Base-by-base conservation (phyloP, 2,797 vertebrate genomes). In the Hephaestus fuliginosus region DNA sequence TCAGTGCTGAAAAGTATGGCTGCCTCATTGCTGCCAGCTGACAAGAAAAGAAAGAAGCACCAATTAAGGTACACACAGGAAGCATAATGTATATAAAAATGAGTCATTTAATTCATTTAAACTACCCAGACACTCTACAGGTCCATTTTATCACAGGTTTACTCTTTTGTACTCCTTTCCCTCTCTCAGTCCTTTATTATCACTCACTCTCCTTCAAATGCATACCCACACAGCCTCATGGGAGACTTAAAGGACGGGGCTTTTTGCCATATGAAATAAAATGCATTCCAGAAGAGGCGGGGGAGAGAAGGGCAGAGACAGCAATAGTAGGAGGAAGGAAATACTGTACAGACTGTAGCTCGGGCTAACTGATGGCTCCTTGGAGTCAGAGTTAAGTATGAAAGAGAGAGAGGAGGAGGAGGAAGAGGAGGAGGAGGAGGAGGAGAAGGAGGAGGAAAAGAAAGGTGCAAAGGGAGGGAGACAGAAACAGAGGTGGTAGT, bases 311-410 rank as follows among this genome's bases (percentile, higher is more conserved):
- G 58, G 39, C 22, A 39, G 43, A 55, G 28, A 36, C 49, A 81
- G 73, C 61, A 78, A 64, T 52, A 67, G 71, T 17, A 57, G 70
- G 70, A 64, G 63, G 61, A 6, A 48, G 76, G 52, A 83, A 83
- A 79, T 69, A 77, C 39, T 76, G 70, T 81, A 70, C 43, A 49
- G 75, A 77, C 52, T 80, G 64, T 33, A 75, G 74, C 70, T 58
- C 2, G 74, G 74, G 76, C 68, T 88, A 87, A 86, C 70, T 82
- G 77, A 90, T 86, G 76, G 71, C 70, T 83, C 88, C 87, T 86
- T 49, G 11, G 84, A 85, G 89, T 70, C 36, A 15, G 55, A 80
- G 72, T 78, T 80, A 69, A 78, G 73, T 30, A 63, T 73, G 72
- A 74, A 60, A 78, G 52, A 76, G 22, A 76, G 22, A 48, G 72